These are phyloP conservation scores for Python bivittatus DNA, from an alignment of 2,113 vertebrate species.

Conservation along the genomic window DNA sequence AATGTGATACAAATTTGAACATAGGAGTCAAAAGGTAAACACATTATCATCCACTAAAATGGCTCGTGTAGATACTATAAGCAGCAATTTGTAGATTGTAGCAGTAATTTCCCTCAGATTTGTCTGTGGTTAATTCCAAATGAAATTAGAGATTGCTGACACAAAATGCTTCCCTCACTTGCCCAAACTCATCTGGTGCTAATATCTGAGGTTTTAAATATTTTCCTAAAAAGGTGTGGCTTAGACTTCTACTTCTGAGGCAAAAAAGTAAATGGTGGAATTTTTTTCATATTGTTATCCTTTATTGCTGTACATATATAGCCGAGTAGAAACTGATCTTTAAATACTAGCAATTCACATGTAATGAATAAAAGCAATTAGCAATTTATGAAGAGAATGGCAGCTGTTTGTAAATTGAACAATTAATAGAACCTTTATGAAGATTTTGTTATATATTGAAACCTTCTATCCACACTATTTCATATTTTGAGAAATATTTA, in stretches of 20 bases:
- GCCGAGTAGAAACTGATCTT: neutral
- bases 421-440: slow-evolving; percentile 24
- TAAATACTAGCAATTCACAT: neutral
- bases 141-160: neutral
- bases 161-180: neutral
- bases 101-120: neutral
- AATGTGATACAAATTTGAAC: neutral
- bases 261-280: neutral
- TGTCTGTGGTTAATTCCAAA: neutral
- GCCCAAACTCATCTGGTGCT: neutral
- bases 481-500: neutral
- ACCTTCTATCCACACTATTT: neutral
- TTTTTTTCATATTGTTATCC: neutral
- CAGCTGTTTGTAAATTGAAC: neutral
- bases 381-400: rapidly evolving
- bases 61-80: neutral
- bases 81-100: neutral
- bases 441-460: neutral
- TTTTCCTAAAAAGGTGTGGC: neutral
- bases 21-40: neutral
- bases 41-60: neutral
- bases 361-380: neutral
- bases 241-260: neutral
- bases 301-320: neutral
- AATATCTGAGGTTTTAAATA: neutral